These are phyloP conservation scores for Margaritifera margaritifera DNA, from an alignment of 2,888 invertebrate species.

Conservation along the genomic window DNA sequence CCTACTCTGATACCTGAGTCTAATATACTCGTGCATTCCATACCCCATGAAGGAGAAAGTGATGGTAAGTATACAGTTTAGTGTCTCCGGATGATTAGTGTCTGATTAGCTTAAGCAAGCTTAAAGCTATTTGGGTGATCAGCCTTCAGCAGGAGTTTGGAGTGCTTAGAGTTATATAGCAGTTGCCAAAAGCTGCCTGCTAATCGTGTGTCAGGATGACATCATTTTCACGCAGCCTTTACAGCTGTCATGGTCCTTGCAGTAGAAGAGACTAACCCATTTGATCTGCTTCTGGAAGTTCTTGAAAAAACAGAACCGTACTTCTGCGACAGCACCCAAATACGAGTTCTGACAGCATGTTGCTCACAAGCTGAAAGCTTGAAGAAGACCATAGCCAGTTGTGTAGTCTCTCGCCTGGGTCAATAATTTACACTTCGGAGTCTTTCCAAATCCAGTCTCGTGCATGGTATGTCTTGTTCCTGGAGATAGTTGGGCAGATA, in stretches of 20 bases:
- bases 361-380: no score
- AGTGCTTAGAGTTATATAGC: no score
- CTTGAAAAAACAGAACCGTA: constrained; percentile 15
- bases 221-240: constrained; percentile 26
- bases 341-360: constrained; percentile 11
- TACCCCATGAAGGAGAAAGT: no score
- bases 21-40: no score
- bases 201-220: constrained; percentile 10
- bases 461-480: constrained; percentile 13
- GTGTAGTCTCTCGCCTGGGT: constrained; percentile 15
- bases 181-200: no score
- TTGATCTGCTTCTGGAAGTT: constrained; percentile 15
- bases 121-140: no score
- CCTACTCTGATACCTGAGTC: no score
- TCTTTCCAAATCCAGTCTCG: constrained; percentile 5
- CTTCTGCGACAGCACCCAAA: constrained; percentile 18
- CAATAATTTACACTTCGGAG: constrained; percentile 6
- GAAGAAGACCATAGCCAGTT: constrained; percentile 12
- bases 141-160: no score
- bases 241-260: constrained; percentile 22
- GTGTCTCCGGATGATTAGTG: no score
- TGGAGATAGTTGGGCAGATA: constrained; percentile 10
- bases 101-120: no score
- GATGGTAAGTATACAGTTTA: no score
- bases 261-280: constrained; percentile 19